Conservation (phyloP, 2,113 vertebrate genomes). For the Malurus cyaneus region DNA sequence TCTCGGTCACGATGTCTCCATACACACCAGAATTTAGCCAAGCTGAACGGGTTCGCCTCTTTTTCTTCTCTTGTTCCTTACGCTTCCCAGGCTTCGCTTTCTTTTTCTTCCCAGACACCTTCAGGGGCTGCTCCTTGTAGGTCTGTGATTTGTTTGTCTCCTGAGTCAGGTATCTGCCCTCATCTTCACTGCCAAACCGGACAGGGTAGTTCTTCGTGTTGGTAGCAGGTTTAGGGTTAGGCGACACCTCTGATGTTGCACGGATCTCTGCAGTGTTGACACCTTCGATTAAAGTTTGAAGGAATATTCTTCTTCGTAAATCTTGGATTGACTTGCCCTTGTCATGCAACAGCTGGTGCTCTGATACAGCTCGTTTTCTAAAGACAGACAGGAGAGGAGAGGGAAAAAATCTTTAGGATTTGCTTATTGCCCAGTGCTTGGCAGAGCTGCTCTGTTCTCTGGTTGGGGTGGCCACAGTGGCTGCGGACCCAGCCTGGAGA, state of each 20-base stretch:
- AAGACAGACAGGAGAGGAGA: neutral
- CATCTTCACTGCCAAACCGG: constrained; percentile 78
- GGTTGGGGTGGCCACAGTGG: neutral
- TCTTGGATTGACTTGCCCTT: constrained; percentile 92
- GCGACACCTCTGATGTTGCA: constrained; percentile 70
- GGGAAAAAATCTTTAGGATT: neutral
- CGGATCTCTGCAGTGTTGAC: constrained; percentile 91
- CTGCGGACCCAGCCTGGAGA: neutral
- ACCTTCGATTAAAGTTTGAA: constrained; percentile 89
- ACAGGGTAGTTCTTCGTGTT: constrained; percentile 87
- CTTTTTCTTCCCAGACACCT: constrained; percentile 85
- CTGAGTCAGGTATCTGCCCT: constrained; percentile 84
- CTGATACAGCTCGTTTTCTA: constrained; percentile 93
- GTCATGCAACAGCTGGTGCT: constrained; percentile 95
- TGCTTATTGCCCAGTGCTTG: neutral
- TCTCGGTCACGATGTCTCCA: constrained; percentile 64
- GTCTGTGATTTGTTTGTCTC: constrained; percentile 92
- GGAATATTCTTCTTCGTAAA: constrained; percentile 84
- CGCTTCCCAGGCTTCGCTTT: constrained; percentile 87
- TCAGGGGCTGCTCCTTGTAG: constrained; percentile 84
- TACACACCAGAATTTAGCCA: constrained; percentile 20
- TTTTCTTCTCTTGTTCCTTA: constrained; percentile 92
- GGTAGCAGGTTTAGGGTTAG: constrained; percentile 84
- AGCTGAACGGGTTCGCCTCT: constrained; percentile 81
- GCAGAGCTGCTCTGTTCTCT: neutral